These are phyloP conservation scores for Tetramorium parvispinum DNA, from an alignment of 1,140 invertebrate genomes.

Conservation along the genomic window DNA sequence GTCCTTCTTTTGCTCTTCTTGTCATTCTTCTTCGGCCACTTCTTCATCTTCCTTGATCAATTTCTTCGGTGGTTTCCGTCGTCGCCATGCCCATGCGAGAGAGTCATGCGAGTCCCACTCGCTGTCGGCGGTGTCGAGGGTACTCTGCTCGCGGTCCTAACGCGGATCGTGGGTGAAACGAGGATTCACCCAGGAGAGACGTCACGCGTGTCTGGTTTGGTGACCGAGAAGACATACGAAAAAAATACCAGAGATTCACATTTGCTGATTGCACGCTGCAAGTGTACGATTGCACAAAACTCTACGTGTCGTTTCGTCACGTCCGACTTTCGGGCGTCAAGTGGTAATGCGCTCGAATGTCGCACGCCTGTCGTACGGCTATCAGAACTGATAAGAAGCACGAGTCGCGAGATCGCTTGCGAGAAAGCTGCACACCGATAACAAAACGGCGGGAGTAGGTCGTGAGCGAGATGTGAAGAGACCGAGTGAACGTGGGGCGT, in stretches of 20 bases:
- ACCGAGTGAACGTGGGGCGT: not conserved
- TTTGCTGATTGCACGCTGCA: too few relatives aligned
- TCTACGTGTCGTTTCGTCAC: not conserved
- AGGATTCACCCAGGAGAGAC: not conserved
- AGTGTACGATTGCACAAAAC: not conserved
- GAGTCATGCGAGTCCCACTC: not conserved
- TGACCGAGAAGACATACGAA: not conserved
- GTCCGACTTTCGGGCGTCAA: conserved; percentile 16
- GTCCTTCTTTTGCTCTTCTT: conserved; percentile 45
- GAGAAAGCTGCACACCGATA: conserved; percentile 17
- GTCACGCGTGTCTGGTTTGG: not conserved
- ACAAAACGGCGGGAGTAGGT: conserved; percentile 30
- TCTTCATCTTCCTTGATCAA: conserved; percentile 35
- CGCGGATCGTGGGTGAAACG: conserved; percentile 30
- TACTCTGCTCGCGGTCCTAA: not conserved
- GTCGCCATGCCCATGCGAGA: not conserved
- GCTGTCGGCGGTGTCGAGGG: conserved; percentile 11
- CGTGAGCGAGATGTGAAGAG: not conserved
- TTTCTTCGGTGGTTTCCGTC: conserved; percentile 14
- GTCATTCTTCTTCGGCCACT: conserved; percentile 18
- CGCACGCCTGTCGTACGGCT: not conserved
- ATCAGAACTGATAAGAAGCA: conserved; percentile 15
- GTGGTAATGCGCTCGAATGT: not conserved
- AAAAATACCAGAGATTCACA: not conserved
- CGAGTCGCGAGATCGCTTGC: not conserved